Conservation (phyloP, 1,140 invertebrate genomes). For the Drosophila paulistorum region DNA sequence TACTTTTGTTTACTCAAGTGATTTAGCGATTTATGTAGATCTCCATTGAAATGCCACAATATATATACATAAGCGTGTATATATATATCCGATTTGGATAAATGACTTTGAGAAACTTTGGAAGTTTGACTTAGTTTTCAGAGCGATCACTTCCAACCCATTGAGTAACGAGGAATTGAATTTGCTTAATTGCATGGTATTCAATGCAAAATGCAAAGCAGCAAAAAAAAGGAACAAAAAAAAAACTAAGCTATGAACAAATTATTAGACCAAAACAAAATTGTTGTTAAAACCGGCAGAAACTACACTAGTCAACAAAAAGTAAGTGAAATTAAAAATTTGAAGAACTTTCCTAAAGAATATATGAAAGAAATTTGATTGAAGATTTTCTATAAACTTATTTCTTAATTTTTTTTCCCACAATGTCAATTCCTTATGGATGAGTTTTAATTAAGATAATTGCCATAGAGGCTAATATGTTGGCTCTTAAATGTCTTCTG, state of each 20-base stretch:
- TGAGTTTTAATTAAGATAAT: too few species aligned
- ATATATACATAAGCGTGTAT: slow-evolving; percentile 21
- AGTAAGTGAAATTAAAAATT: background rate
- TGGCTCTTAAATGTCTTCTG: too few species aligned
- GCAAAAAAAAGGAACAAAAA: background rate
- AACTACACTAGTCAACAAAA: slow-evolving; percentile 22
- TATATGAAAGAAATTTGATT: background rate
- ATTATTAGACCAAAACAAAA: slow-evolving; percentile 54
- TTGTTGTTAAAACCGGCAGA: background rate
- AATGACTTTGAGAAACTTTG: slow-evolving; percentile 38
- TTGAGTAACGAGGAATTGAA: slow-evolving; percentile 21
- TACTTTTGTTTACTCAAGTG: slow-evolving; percentile 46
- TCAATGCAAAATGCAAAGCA: slow-evolving; percentile 14
- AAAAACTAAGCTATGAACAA: slow-evolving; percentile 33
- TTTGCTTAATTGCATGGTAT: slow-evolving; percentile 7
- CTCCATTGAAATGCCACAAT: slow-evolving; percentile 11
- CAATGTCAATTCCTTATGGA: too few species aligned
- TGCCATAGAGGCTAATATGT: too few species aligned
- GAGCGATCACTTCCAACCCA: slow-evolving; percentile 3
- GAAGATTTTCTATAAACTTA: too few species aligned
- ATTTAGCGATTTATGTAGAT: slow-evolving; percentile 44
- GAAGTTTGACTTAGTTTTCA: slow-evolving; percentile 15
- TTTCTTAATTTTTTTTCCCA: too few species aligned
- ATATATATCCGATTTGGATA: background rate
- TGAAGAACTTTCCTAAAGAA: background rate